Evolutionary conservation across 2,888 invertebrate species (phyloP).

Genomic region (Portevinia maculata): DNA sequence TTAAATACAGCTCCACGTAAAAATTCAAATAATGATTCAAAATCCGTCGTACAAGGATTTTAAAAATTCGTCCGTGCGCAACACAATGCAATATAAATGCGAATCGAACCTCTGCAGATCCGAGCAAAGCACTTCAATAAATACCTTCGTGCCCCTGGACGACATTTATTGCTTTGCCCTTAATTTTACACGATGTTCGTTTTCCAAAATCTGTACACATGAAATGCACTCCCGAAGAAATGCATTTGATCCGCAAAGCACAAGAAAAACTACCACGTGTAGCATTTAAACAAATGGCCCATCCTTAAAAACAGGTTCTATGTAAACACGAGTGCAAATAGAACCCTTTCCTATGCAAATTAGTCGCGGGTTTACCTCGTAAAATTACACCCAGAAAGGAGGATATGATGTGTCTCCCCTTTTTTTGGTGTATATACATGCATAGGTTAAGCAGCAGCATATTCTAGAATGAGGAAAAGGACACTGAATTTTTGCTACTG

Average conservation of each 20-base stretch:
- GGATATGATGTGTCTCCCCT: slow-evolving; percentile 7
- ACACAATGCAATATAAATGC: slow-evolving; percentile 34
- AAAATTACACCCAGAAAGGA: slow-evolving; percentile 54
- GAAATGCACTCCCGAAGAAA: slow-evolving; percentile 36
- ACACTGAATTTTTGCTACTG: slow-evolving; percentile 52
- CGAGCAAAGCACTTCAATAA: slow-evolving; percentile 66
- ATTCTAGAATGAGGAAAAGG: slow-evolving; percentile 45
- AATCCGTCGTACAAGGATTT: slow-evolving; percentile 32
- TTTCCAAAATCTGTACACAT: slow-evolving; percentile 19
- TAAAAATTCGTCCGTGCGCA: slow-evolving; percentile 25
- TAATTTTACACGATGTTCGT: slow-evolving; percentile 64
- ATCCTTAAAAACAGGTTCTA: too few species aligned
- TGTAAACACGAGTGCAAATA: slow-evolving; percentile 64
- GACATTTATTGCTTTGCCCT: slow-evolving; percentile 68
- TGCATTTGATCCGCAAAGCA: slow-evolving; percentile 19
- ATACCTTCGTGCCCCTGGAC: slow-evolving; percentile 58
- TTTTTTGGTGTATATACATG: slow-evolving; percentile 17
- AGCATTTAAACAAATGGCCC: too few species aligned
- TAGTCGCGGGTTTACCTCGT: slow-evolving; percentile 48
- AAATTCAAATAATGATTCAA: slow-evolving; percentile 29
- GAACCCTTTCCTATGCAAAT: slow-evolving; percentile 39
- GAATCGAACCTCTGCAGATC: slow-evolving; percentile 43
- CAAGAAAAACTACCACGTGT: slow-evolving; percentile 56
- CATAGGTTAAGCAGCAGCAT: slow-evolving; percentile 48
- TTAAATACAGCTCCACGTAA: slow-evolving; percentile 30